phyloP scores from a whole-genome alignment of 2,888 invertebrate genomes.

The Tenthredo notha region DNA sequence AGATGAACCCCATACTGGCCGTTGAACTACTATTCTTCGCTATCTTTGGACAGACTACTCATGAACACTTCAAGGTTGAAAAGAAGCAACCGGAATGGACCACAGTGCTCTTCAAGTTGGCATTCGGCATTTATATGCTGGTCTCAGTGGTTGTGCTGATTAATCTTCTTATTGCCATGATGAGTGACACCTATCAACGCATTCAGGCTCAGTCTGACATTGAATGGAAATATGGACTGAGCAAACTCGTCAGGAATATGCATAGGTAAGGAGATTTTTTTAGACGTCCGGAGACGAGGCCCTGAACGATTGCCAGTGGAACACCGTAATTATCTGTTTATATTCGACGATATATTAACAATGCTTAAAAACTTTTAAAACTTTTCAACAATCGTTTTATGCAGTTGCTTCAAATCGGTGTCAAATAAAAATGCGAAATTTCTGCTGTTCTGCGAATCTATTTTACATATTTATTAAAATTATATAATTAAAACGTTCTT shows the following conservation, averaged over 20 bases:
- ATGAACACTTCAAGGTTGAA: conserved; percentile 88
- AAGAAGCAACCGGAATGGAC: conserved; percentile 90
- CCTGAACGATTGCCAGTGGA: conserved; percentile 3
- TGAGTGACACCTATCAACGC: conserved; percentile 99
- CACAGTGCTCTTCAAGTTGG: conserved; percentile 91
- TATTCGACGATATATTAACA: neutral
- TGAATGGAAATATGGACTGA: conserved; percentile 99
- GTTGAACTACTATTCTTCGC: conserved; percentile 99
- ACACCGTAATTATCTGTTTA: conserved; percentile 41
- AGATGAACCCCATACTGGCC: conserved; percentile 94
- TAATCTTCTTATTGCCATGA: conserved; percentile 99
- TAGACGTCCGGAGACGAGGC: neutral
- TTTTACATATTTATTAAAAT: neutral
- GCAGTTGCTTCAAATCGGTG: neutral
- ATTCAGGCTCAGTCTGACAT: conserved; percentile 99
- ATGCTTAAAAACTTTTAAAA: neutral
- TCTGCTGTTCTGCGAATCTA: neutral
- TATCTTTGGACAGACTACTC: conserved; percentile 96
- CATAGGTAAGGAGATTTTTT: conserved; percentile 80
- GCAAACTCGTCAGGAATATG: conserved; percentile 99
- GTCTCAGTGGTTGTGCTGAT: conserved; percentile 99
- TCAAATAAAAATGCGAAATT: conserved; percentile 7
- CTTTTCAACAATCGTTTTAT: neutral
- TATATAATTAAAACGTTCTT: neutral
- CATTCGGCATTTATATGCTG: conserved; percentile 97